Evolutionary conservation across 2,888 invertebrate genomes (phyloP), one percentile per base, ranked within the genome.

Genomic region (Epinotia demarniana): DNA sequence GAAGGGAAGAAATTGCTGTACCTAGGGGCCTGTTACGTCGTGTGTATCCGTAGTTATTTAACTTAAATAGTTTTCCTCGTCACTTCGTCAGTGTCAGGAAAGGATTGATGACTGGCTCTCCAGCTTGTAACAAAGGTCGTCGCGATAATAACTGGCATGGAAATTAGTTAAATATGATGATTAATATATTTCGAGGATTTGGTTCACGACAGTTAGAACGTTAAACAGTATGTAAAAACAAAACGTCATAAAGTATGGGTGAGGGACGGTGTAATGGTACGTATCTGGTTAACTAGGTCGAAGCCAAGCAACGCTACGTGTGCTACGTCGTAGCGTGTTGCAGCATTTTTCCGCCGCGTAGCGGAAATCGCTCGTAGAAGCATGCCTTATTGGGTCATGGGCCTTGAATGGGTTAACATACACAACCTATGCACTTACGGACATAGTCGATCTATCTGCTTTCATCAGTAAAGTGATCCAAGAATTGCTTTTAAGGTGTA

Each of bases 1-100:
- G 64, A 3, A 18, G 74, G 64, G 74, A 53, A 19, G 46, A 23
- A 64, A 60, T 70, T 74, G 69, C 49, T 69, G 58, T 60, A 46
- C n/a, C 5, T 18, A 39, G 18, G 33, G 23, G 62, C 16, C 16
- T 23, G 8, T n/a, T n/a, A n/a, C n/a, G n/a, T n/a, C n/a, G n/a
- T n/a, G n/a, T n/a, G n/a, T n/a, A n/a, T n/a, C n/a, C n/a, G n/a
- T n/a, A n/a, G n/a, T n/a, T n/a, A n/a, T n/a, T n/a, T n/a, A n/a
- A n/a, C n/a, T n/a, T n/a, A n/a, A n/a, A n/a, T n/a, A 19, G 57
- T 58, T 60, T 63, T 63, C 43, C 19, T 43, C 13, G 4, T 16
- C 13, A 8, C 3, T 64, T 16, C 64, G 19, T 23, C 63, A 46
- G 19, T 46, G 63, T 46, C 43, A 63, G 16, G 16, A 3, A 11